These are phyloP conservation scores for Eulithis testata DNA, from an alignment of 2,888 invertebrate species.

Conservation along the genomic window DNA sequence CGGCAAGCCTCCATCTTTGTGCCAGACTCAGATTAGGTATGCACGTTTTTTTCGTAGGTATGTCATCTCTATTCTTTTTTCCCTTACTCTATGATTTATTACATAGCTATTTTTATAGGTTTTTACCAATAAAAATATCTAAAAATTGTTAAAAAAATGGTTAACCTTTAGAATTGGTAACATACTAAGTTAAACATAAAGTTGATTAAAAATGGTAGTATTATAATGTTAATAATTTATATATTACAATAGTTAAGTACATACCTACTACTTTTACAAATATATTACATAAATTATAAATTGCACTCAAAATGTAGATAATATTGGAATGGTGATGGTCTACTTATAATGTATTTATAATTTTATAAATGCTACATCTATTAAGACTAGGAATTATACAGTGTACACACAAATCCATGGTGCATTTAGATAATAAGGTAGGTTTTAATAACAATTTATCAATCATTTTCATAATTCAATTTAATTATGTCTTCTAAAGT, in stretches of 20 bases:
- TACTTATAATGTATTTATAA: slow-evolving; percentile 32
- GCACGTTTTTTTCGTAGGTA: too few species aligned
- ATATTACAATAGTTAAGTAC: slow-evolving; percentile 11
- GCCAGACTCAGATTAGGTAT: too few species aligned
- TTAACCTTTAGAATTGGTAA: too few species aligned
- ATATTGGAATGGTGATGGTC: slow-evolving; percentile 40
- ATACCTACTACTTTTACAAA: slow-evolving; percentile 14
- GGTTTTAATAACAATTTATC: slow-evolving; percentile 30
- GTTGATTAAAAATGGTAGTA: too few species aligned
- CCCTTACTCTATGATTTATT: too few species aligned
- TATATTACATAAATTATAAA: slow-evolving; percentile 31
- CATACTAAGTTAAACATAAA: too few species aligned
- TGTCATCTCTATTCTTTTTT: too few species aligned
- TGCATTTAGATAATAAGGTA: slow-evolving; percentile 39
- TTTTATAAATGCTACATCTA: slow-evolving; percentile 52
- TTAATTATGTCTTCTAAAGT: neutral
- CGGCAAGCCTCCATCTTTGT: too few species aligned
- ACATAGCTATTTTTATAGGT: too few species aligned
- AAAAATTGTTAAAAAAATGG: too few species aligned
- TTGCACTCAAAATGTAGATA: slow-evolving; percentile 34
- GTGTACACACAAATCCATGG: slow-evolving; percentile 58
- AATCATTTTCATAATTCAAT: neutral
- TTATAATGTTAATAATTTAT: neutral
- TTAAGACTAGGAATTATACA: slow-evolving; percentile 60
- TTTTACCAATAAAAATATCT: too few species aligned